Percentiles rank a stretch among this genome's conserved stretches.
Evolutionary conservation across 92 coral and sea anemone genomes (phyloP).

Genomic region (Heliopora coerulea): DNA sequence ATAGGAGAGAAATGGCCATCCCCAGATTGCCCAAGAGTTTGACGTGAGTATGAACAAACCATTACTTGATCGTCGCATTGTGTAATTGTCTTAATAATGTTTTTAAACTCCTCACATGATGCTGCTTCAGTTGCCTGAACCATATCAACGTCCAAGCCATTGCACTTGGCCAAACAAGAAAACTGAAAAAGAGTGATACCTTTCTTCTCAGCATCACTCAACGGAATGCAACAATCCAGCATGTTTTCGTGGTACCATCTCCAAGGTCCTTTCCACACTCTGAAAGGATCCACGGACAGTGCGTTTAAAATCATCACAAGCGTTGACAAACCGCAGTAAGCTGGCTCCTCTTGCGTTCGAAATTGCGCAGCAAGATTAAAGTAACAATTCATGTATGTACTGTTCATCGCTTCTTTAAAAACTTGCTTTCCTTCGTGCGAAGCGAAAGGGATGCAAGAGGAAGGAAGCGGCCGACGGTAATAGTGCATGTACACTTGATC

Average conservation of each 20-base stretch:
- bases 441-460: slow-evolving; percentile 67
- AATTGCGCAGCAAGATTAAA: slow-evolving; percentile 75
- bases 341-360: slow-evolving; percentile 82
- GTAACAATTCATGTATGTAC: slow-evolving; percentile 68
- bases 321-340: slow-evolving; percentile 86
- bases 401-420: slow-evolving; percentile 62
- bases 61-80: slow-evolving; percentile 24
- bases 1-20: slow-evolving; percentile 92
- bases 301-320: slow-evolving; percentile 81
- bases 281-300: slow-evolving; percentile 80
- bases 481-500: no score
- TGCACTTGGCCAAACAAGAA: slow-evolving; percentile 75
- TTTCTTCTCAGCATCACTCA: slow-evolving; percentile 62
- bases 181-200: slow-evolving; percentile 86
- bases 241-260: slow-evolving; percentile 91
- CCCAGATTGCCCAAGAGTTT: slow-evolving; percentile 68
- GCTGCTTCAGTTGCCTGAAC: slow-evolving; percentile 56
- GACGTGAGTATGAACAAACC: slow-evolving; percentile 59
- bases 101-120: slow-evolving; percentile 41
- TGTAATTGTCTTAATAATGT: slow-evolving; percentile 32
- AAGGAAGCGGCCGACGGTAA: slow-evolving; percentile 66
- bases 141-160: slow-evolving; percentile 71
- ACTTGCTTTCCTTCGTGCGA: slow-evolving; percentile 76
- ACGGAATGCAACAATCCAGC: slow-evolving; percentile 79
- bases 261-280: slow-evolving; percentile 92